These are phyloP conservation scores for Pachycephala philippinensis DNA, from an alignment of 2,113 vertebrate genomes.

Conservation along the genomic window DNA sequence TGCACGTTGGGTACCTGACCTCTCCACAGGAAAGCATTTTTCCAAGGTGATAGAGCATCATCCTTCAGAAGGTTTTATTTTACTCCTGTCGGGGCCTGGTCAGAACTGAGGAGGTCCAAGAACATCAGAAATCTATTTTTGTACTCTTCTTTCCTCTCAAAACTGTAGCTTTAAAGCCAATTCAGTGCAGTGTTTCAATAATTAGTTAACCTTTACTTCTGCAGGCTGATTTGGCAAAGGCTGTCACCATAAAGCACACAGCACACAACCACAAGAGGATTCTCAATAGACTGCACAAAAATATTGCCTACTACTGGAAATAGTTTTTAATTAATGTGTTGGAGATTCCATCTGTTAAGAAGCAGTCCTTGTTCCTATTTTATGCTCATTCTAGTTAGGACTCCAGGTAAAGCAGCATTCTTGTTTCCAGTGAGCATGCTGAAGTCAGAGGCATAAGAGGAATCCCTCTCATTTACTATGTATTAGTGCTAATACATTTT, in stretches of 20 bases:
- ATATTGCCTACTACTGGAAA: not conserved
- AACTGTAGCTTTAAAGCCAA: not conserved
- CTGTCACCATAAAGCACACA: not conserved
- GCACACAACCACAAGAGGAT: not conserved
- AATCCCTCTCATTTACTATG: constrained; percentile 50
- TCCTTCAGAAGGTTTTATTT: not conserved
- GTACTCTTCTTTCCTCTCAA: not conserved
- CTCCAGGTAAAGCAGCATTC: not conserved
- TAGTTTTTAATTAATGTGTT: not conserved
- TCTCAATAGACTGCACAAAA: not conserved
- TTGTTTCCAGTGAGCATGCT: not conserved
- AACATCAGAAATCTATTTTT: not conserved
- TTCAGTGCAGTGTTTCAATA: not conserved
- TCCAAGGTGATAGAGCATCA: not conserved
- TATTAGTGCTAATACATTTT: constrained; percentile 56
- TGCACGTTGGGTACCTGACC: not conserved
- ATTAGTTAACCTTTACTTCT: not conserved
- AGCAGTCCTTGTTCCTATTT: not conserved
- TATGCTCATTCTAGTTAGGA: not conserved
- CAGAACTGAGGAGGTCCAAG: not conserved
- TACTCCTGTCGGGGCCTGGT: not conserved
- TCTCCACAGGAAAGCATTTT: not conserved
- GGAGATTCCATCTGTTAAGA: not conserved
- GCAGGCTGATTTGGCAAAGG: not conserved
- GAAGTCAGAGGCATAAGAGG: not conserved